A percentile compares a stretch with the other conserved stretches of the same genome.
Conservation (phyloP, 2,113 vertebrate genomes). For the Mola mola region DNA sequence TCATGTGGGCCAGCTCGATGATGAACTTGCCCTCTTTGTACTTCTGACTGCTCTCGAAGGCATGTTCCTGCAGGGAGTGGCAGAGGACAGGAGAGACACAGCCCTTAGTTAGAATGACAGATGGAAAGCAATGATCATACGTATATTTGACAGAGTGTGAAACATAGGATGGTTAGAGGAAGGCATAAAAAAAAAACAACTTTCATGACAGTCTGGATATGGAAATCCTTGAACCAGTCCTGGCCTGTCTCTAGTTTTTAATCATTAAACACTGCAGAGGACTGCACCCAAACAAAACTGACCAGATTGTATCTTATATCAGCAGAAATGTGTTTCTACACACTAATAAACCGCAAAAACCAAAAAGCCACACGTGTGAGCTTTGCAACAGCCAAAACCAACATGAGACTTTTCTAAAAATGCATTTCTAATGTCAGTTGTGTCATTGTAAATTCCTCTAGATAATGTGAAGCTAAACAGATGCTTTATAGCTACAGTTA, state of each 20-base stretch:
- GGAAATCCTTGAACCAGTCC: slow-evolving; percentile 29
- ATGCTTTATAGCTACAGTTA: no score
- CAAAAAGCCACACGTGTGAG: slow-evolving; percentile 19
- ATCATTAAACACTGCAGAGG: slow-evolving; percentile 40
- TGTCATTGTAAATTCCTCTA: no score
- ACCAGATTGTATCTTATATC: slow-evolving; percentile 15
- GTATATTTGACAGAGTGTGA: slow-evolving; percentile 2
- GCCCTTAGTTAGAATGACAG: slow-evolving; percentile 27
- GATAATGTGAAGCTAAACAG: no score
- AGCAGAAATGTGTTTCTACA: no score
- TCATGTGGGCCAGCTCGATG: slow-evolving; percentile 99
- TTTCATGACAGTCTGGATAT: slow-evolving; percentile 13
- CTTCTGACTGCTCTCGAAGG: slow-evolving; percentile 99
- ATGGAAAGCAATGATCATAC: slow-evolving; percentile 5
- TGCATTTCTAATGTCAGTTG: no score
- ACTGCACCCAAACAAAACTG: slow-evolving; percentile 38
- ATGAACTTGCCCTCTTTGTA: slow-evolving; percentile 99
- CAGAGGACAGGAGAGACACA: slow-evolving; percentile 38
- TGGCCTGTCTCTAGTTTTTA: slow-evolving; percentile 15
- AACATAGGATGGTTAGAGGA: not conserved
- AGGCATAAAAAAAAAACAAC: not conserved
- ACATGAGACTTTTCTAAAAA: no score
- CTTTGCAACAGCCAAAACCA: no score
- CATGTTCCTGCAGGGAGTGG: slow-evolving; percentile 88
- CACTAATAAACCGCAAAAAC: slow-evolving; percentile 28